Base-by-base conservation (phyloP, 53 echinoderm and acorn worm species). In the Astropecten irregularis region DNA sequence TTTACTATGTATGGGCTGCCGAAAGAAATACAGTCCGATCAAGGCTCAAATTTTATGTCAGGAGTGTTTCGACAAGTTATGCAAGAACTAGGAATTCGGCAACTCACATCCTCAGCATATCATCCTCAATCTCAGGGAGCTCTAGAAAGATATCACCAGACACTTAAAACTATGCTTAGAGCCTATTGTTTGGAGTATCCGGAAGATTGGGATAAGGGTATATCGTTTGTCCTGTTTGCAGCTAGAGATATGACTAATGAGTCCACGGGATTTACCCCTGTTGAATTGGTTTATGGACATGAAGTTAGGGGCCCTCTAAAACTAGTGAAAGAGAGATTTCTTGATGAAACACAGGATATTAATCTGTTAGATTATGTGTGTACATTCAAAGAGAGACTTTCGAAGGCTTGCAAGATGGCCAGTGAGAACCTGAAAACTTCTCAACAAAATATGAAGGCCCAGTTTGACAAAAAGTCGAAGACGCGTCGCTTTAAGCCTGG, bases 111-210 rank as follows among this genome's bases (percentile, higher is more conserved):
- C 18, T 63, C 69, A n/a, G 91, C 87, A 2, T 87, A 86, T 38
- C 90, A 82, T 59, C 90, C 86, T 15, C 62, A 86, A 37, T 86
- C 86, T 19, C 90, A 90, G 53, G 90, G 87, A 25, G 91, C 91
- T 21, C 13, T 91, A 28, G 87, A 91, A 48, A 18, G 83, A 14
- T 74, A 64, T 46, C 83, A 91, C 40, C 73, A 87, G 62, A 91
- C 87, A 7, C 49, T 87, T 2, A 88, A 91, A 37, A 89, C 57
- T 0, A 89, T 88, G 79, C 28, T 89, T 3, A 84, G 77, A 16
- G 39, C 58, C 3, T 73, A 52, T 33, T 73, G 67, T 53, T 32
- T 65, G 10, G 76, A 87, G 55, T 37, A 31, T 47, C 82, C 67
- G 26, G 33, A 50, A 18, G 86, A 81, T 64, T 88, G 84, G 91